Conservation (phyloP, 2,888 invertebrate species). For the Luffia ferchaultella region DNA sequence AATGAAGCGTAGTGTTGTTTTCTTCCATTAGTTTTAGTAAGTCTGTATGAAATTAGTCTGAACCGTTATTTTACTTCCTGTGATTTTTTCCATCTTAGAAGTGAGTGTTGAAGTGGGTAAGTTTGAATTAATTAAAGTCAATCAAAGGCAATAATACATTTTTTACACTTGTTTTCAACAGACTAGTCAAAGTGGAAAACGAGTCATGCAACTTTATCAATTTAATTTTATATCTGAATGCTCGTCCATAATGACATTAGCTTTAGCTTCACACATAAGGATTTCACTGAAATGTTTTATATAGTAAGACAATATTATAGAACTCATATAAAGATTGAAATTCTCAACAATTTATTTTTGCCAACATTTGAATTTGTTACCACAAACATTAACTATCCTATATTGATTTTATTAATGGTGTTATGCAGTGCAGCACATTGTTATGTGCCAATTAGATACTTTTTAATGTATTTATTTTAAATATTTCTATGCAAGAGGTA, state of each 20-base stretch:
- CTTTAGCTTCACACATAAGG: too few species aligned
- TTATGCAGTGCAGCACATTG: too few species aligned
- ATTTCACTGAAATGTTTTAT: too few species aligned
- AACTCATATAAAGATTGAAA: too few species aligned
- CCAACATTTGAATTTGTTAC: too few species aligned
- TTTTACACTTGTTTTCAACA: constrained; percentile 29
- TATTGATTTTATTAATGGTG: too few species aligned
- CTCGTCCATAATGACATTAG: background rate
- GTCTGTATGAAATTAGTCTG: constrained; percentile 17
- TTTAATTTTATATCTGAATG: background rate
- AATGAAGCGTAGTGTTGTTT: constrained; percentile 39
- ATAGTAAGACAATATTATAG: too few species aligned
- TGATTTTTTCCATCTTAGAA: constrained; percentile 23
- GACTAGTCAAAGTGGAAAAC: constrained; percentile 58
- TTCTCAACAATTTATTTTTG: too few species aligned
- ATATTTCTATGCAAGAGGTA: constrained; percentile 4
- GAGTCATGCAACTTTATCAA: constrained; percentile 16
- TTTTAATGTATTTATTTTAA: too few species aligned
- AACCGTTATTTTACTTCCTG: constrained; percentile 33
- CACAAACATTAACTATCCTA: too few species aligned
- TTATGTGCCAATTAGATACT: too few species aligned
- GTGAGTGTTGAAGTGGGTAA: constrained; percentile 1
- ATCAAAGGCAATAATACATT: background rate
- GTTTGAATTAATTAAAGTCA: background rate
- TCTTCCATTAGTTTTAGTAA: constrained; percentile 13